Evolutionary conservation across 2,888 invertebrate species (phyloP).

Genomic region (Anarsia innoxiella): DNA sequence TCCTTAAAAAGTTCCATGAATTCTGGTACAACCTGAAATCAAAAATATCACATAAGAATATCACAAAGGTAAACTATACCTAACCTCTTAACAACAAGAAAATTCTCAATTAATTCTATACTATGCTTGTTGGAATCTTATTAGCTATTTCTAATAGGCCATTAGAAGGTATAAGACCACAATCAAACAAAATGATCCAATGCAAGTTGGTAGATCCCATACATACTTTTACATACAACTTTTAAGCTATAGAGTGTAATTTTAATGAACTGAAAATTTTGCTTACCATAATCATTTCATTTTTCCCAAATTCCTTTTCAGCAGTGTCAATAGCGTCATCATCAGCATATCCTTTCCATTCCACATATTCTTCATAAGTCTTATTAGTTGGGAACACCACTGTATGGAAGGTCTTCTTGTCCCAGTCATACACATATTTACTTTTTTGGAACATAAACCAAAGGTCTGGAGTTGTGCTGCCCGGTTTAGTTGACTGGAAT

Average conservation of each 20-base stretch:
- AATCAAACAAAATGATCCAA: too few relatives aligned
- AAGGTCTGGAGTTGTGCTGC: constrained; percentile 70
- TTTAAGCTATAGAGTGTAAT: too few relatives aligned
- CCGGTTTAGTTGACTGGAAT: constrained; percentile 51
- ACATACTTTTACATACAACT: too few relatives aligned
- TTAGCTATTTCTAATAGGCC: too few relatives aligned
- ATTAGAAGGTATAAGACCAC: too few relatives aligned
- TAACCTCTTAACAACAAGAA: too few relatives aligned
- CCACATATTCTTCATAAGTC: constrained; percentile 81
- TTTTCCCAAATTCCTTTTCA: constrained; percentile 90
- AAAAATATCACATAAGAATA: constrained; percentile 12
- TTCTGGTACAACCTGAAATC: constrained; percentile 87
- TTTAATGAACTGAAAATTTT: too few relatives aligned
- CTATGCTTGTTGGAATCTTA: too few relatives aligned
- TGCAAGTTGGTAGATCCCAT: too few relatives aligned
- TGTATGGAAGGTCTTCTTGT: constrained; percentile 86
- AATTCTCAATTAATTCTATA: too few relatives aligned
- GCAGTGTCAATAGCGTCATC: constrained; percentile 85
- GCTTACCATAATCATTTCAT: constrained; percentile 87
- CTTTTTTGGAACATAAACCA: constrained; percentile 99
- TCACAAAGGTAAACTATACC: not conserved
- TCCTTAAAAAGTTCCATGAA: constrained; percentile 98
- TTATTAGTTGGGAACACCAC: constrained; percentile 90
- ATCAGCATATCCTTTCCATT: constrained; percentile 91
- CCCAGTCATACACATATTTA: constrained; percentile 92